These are phyloP conservation scores for Ancistrus triradiatus DNA, from an alignment of 2,113 vertebrate species.

Conservation along the genomic window DNA sequence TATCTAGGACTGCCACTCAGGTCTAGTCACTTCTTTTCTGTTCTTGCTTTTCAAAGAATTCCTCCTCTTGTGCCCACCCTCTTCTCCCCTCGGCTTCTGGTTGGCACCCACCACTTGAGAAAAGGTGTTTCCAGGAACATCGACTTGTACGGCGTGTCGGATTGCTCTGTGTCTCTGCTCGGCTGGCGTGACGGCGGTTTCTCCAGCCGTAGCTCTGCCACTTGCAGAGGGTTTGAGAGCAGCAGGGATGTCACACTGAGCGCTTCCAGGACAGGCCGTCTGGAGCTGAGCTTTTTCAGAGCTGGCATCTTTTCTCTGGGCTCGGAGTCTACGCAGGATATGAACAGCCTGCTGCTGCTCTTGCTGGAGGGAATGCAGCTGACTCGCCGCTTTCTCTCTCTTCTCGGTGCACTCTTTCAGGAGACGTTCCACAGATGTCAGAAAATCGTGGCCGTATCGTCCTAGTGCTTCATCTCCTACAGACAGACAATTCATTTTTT, in stretches of 20 bases:
- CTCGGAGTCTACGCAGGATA: conserved; percentile 44
- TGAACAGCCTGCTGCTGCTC: conserved; percentile 45
- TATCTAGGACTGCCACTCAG: conserved; percentile 62
- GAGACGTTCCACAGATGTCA: conserved; percentile 47
- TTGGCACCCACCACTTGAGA: conserved; percentile 51
- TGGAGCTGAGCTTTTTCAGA: conserved; percentile 10
- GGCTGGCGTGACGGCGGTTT: background rate
- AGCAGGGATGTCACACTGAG: background rate
- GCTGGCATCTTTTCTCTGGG: conserved; percentile 41
- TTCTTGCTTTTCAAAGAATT: conserved; percentile 41
- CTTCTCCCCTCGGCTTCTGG: conserved; percentile 55
- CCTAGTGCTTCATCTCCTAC: conserved; percentile 54
- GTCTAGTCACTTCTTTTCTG: conserved; percentile 52
- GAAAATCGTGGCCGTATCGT: conserved; percentile 53
- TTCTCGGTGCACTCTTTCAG: conserved; percentile 52
- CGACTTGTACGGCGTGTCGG: conserved; percentile 27
- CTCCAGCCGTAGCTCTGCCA: background rate
- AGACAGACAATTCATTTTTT: too few relatives aligned
- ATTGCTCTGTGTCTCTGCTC: conserved; percentile 25
- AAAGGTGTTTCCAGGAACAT: conserved; percentile 45
- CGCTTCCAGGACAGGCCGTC: conserved; percentile 6
- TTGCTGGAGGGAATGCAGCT: conserved; percentile 45
- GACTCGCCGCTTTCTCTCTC: conserved; percentile 44
- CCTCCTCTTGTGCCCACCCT: conserved; percentile 32
- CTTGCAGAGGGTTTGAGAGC: background rate